These are phyloP conservation scores for Cheilosia vernalis DNA, from an alignment of 2,888 invertebrate genomes.

Conservation along the genomic window DNA sequence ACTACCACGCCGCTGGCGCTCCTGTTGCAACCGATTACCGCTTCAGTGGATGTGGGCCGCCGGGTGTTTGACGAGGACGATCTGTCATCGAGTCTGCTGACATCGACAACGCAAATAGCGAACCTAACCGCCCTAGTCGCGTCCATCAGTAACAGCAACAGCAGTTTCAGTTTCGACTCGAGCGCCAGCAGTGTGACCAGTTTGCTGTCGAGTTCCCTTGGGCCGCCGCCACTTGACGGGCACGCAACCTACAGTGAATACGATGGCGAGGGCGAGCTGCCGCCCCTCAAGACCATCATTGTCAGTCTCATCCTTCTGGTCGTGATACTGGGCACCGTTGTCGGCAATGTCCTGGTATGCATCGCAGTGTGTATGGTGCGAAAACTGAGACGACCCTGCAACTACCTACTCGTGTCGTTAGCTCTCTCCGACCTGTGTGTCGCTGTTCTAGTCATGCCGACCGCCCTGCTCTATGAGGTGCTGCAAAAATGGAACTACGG, in stretches of 20 bases:
- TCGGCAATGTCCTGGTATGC: conserved; percentile 96
- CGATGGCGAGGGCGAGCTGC: conserved; percentile 78
- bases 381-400: conserved; percentile 94
- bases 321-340: conserved; percentile 91
- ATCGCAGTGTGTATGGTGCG: conserved; percentile 97
- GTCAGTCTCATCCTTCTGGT: conserved; percentile 89
- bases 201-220: conserved; percentile 51
- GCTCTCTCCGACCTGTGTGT: conserved; percentile 98
- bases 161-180: conserved; percentile 71
- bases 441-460: conserved; percentile 97
- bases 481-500: conserved; percentile 97
- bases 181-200: conserved; percentile 62
- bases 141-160: conserved; percentile 78
- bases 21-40: conserved; percentile 53
- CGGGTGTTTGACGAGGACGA: conserved; percentile 60
- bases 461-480: conserved; percentile 97
- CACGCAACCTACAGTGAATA: conserved; percentile 76
- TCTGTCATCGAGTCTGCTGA: conserved; percentile 55
- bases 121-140: conserved; percentile 57
- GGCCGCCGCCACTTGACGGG: conserved; percentile 60
- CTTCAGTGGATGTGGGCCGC: conserved; percentile 55
- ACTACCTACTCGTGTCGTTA: conserved; percentile 95
- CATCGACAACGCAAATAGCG: conserved; percentile 39
- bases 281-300: conserved; percentile 85
- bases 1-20: conserved; percentile 65